Conservation (phyloP, 2,888 invertebrate species). For the Xestoiulus laeticollis region DNA sequence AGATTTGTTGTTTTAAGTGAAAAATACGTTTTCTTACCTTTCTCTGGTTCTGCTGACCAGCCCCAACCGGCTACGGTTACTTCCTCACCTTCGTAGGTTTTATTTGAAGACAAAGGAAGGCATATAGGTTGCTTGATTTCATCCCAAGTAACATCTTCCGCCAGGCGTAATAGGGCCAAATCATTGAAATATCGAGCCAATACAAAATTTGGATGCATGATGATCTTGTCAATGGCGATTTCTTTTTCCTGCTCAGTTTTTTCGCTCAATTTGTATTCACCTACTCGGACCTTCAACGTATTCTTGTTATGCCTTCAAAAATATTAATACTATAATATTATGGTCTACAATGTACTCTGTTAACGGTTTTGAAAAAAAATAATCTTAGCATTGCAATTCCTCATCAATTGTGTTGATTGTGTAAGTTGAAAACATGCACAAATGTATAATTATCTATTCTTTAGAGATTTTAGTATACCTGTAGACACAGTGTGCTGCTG, state of each 20-base stretch:
- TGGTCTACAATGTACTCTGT: too few relatives aligned
- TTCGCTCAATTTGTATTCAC: conserved; percentile 53
- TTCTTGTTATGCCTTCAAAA: conserved; percentile 44
- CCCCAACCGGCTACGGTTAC: conserved; percentile 89
- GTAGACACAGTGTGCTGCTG: conserved; percentile 54
- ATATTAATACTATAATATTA: background rate
- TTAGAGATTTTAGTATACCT: conserved; percentile 28
- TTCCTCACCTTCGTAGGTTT: conserved; percentile 69
- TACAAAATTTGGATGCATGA: conserved; percentile 80
- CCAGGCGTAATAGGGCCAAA: conserved; percentile 78
- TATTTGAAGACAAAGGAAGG: conserved; percentile 70
- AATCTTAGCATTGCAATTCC: too few relatives aligned
- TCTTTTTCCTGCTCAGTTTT: conserved; percentile 64
- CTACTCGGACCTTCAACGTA: conserved; percentile 52
- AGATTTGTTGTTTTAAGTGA: background rate
- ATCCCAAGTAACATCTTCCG: conserved; percentile 73
- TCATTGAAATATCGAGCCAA: conserved; percentile 70
- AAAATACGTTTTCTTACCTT: conserved; percentile 65
- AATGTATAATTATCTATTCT: background rate
- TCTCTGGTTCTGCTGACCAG: conserved; percentile 76
- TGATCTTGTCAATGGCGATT: conserved; percentile 67
- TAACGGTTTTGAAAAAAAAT: too few relatives aligned
- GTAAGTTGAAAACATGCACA: background rate
- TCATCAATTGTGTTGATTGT: too few relatives aligned
- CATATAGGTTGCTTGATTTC: conserved; percentile 80